Conservation (phyloP, 2,797 vertebrate species). For the Hemibagrus guttatus region DNA sequence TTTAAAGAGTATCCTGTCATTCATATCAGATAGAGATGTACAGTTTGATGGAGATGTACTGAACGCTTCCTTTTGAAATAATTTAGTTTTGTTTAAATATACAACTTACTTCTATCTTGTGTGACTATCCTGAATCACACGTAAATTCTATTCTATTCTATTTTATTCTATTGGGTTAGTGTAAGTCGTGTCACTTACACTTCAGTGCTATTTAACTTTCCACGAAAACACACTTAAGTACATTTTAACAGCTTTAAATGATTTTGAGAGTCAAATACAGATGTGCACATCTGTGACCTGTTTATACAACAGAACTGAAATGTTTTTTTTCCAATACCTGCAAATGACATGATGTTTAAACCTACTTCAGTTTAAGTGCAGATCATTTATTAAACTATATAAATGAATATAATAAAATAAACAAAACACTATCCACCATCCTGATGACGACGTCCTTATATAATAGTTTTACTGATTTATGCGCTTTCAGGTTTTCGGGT, state of each 20-base stretch:
- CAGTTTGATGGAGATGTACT: background rate
- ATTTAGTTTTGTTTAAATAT: background rate
- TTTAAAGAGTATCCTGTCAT: too few relatives aligned
- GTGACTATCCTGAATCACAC: too few relatives aligned
- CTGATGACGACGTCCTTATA: background rate
- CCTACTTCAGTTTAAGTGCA: background rate
- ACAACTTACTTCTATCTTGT: background rate
- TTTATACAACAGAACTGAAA: background rate
- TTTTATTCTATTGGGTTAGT: too few relatives aligned
- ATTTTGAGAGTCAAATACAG: too few relatives aligned
- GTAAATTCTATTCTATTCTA: too few relatives aligned
- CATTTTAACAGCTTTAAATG: background rate
- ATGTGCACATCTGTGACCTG: too few relatives aligned
- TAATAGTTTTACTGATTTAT: background rate
- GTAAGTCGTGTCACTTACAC: background rate
- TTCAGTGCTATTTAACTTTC: background rate
- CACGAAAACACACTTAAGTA: background rate
- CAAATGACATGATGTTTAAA: background rate
- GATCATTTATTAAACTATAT: too few relatives aligned
- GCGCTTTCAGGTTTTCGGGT: background rate
- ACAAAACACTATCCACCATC: too few relatives aligned
- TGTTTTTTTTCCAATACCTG: background rate
- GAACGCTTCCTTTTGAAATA: background rate
- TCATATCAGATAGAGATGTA: background rate
- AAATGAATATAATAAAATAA: too few relatives aligned